A percentile compares a stretch with the other conserved stretches of the same genome.
These are phyloP conservation scores for Opisthograptis luteolata DNA, from an alignment of 2,888 invertebrate genomes.

Conservation along the genomic window DNA sequence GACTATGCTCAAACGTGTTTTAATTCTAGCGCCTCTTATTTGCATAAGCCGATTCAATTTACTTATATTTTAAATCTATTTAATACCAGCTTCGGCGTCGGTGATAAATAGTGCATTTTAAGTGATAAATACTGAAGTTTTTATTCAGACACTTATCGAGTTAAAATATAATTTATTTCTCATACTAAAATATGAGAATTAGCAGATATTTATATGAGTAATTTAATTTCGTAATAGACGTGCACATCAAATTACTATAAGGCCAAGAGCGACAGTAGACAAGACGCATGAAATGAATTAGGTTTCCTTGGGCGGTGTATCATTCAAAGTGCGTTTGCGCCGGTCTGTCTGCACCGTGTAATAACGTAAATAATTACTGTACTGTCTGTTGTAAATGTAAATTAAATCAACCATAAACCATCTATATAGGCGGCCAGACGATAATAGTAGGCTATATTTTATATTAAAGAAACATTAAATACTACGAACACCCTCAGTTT, in stretches of 20 bases:
- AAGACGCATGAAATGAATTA: conserved; percentile 66
- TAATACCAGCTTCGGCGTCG: conserved; percentile 1
- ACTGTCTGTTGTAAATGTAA: conserved; percentile 43
- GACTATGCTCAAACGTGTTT: conserved; percentile 43
- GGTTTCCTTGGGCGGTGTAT: conserved; percentile 58
- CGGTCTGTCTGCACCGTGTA: conserved; percentile 43
- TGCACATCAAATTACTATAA: conserved; percentile 65
- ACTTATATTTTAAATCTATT: conserved; percentile 20
- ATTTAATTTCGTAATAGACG: conserved; percentile 68
- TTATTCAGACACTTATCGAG: neutral
- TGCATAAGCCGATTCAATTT: conserved; percentile 25
- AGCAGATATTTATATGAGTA: conserved; percentile 49
- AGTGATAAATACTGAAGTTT: conserved; percentile 7
- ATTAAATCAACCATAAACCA: conserved; percentile 43
- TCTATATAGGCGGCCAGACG: conserved; percentile 20
- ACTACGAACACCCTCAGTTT: conserved; percentile 10
- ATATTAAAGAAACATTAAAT: conserved; percentile 10
- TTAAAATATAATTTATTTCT: conserved; percentile 5
- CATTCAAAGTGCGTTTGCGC: conserved; percentile 50
- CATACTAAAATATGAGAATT: conserved; percentile 8
- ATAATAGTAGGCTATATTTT: conserved; percentile 26
- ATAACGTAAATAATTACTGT: conserved; percentile 53
- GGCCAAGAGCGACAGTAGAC: conserved; percentile 62
- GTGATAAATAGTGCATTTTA: conserved; percentile 21
- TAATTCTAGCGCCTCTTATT: conserved; percentile 25